These are phyloP conservation scores for Mirza zaza DNA, from an alignment of 2,113 vertebrate genomes.

Conservation along the genomic window DNA sequence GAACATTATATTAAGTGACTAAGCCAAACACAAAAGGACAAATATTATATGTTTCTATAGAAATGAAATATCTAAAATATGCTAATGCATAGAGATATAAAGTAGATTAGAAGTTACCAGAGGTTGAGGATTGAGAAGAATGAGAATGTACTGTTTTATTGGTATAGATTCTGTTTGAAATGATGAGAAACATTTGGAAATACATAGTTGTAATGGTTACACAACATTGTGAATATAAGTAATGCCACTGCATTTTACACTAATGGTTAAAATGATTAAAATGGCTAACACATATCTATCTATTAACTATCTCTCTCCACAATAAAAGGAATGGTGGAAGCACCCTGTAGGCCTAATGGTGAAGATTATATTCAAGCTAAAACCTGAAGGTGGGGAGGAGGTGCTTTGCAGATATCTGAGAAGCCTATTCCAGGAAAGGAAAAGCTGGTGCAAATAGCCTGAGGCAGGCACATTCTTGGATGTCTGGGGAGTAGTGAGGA, in stretches of 20 bases:
- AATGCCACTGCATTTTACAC: background rate
- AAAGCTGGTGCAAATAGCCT: no score
- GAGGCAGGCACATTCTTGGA: background rate
- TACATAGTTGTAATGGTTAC: background rate
- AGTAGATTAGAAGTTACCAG: background rate
- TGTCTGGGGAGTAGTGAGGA: background rate
- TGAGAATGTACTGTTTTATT: background rate
- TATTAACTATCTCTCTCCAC: background rate
- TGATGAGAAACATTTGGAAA: background rate
- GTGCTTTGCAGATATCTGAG: background rate
- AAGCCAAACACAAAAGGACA: background rate
- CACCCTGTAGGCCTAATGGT: background rate
- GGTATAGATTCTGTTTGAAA: background rate
- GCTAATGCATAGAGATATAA: background rate
- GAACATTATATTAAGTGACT: background rate
- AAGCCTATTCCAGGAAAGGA: background rate
- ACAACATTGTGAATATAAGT: background rate
- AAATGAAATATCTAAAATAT: background rate
- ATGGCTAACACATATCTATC: no score
- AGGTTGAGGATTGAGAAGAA: background rate
- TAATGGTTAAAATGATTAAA: background rate
- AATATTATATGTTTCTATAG: background rate
- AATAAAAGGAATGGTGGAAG: background rate
- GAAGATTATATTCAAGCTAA: background rate
- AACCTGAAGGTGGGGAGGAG: background rate